Evolutionary conservation across 2,888 invertebrate species (phyloP).

Genomic region (Lycia hirtaria): DNA sequence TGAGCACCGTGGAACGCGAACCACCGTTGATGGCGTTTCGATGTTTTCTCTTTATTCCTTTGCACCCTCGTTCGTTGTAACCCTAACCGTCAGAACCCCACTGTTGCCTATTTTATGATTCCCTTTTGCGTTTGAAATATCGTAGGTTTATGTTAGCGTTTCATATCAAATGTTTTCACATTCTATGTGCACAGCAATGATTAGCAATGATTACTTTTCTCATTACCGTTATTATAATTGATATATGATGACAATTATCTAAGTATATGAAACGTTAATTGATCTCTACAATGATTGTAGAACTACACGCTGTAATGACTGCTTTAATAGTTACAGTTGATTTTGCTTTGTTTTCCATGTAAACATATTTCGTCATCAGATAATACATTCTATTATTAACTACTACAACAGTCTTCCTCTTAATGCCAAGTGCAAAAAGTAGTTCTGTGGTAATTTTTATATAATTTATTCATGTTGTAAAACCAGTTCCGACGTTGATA

Average conservation of each 20-base stretch:
- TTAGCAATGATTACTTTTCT: slow-evolving; percentile 32
- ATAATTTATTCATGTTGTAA: slow-evolving; percentile 36
- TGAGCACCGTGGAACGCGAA: slow-evolving; percentile 54
- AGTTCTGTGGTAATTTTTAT: slow-evolving; percentile 33
- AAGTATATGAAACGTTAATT: slow-evolving; percentile 34
- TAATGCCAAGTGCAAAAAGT: slow-evolving; percentile 37
- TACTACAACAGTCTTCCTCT: slow-evolving; percentile 24
- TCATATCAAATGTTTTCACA: slow-evolving; percentile 29
- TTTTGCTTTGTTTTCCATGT: slow-evolving; percentile 19
- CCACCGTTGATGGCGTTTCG: slow-evolving; percentile 67
- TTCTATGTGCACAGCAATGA: slow-evolving; percentile 21
- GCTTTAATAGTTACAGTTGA: slow-evolving; percentile 13
- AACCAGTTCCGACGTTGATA: slow-evolving; percentile 38
- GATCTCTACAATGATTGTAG: slow-evolving; percentile 28
- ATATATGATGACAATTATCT: slow-evolving; percentile 33
- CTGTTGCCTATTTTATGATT: slow-evolving; percentile 55
- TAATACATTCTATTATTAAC: slow-evolving; percentile 28
- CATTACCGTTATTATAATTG: slow-evolving; percentile 28
- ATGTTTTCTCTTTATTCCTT: slow-evolving; percentile 71
- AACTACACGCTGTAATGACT: slow-evolving; percentile 18
- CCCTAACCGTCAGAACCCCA: slow-evolving; percentile 69
- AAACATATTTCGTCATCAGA: slow-evolving; percentile 25
- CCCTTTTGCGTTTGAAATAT: slow-evolving; percentile 51
- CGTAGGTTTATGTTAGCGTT: slow-evolving; percentile 41
- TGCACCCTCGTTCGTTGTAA: slow-evolving; percentile 73